These are phyloP conservation scores for Plebejus melissa DNA, from an alignment of 2,888 invertebrate species.

Conservation along the genomic window DNA sequence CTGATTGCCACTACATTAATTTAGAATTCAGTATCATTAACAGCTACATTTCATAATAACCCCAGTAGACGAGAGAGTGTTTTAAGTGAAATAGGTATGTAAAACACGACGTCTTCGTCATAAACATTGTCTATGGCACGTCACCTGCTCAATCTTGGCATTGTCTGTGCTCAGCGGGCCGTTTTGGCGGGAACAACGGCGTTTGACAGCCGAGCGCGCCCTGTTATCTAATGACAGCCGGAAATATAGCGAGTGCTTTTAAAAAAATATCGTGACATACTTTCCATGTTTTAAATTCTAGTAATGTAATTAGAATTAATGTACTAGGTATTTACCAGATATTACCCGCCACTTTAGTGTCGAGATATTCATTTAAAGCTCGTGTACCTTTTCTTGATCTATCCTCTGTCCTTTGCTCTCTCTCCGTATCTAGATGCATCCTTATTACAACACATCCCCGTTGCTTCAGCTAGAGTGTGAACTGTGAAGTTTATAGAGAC, in stretches of 20 bases:
- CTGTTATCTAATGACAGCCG: conserved; percentile 27
- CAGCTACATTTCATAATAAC: background rate
- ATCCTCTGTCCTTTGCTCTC: too few species aligned
- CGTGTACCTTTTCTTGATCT: too few species aligned
- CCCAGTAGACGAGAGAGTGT: background rate
- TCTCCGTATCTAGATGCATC: too few species aligned
- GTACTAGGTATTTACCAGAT: too few species aligned
- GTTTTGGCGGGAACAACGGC: conserved; percentile 56
- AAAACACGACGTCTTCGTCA: conserved; percentile 6
- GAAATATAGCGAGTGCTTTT: conserved; percentile 22
- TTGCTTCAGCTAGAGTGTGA: too few species aligned
- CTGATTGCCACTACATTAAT: background rate
- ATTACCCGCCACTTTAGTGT: too few species aligned
- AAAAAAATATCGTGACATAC: conserved; percentile 18
- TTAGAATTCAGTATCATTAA: background rate
- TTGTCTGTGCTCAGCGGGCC: conserved; percentile 57
- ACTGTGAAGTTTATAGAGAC: too few species aligned
- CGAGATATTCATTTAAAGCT: too few species aligned
- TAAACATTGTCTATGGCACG: conserved; percentile 37
- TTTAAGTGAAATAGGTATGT: conserved; percentile 16
- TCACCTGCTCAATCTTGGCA: conserved; percentile 54
- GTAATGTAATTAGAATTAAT: background rate
- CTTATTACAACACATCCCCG: too few species aligned
- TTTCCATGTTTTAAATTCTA: conserved; percentile 1
- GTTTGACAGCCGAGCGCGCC: conserved; percentile 48